These are phyloP conservation scores for Umimayanthus kanabou DNA, from an alignment of 92 coral and sea anemone genomes.

Conservation along the genomic window DNA sequence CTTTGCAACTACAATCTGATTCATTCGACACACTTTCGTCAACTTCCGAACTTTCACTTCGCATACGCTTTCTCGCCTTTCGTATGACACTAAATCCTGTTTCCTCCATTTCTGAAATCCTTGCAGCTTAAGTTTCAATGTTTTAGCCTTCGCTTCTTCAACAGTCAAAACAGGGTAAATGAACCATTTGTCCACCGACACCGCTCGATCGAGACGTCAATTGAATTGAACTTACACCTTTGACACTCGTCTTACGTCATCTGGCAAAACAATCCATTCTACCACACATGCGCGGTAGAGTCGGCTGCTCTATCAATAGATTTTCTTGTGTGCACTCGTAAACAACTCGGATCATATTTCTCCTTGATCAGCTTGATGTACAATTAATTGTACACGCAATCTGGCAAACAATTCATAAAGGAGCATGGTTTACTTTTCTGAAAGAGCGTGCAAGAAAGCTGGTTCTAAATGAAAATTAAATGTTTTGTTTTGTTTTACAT, in stretches of 20 bases:
- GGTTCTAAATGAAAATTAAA: not conserved
- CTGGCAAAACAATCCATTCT: constrained; percentile 11
- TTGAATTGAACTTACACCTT: constrained; percentile 81
- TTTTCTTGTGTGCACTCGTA: too few species aligned
- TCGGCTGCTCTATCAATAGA: too few species aligned
- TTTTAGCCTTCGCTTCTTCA: constrained; percentile 1
- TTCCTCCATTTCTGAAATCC: constrained; percentile 59
- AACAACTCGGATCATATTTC: too few species aligned
- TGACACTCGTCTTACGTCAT: constrained; percentile 73
- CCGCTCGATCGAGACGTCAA: not conserved
- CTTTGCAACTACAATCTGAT: constrained; percentile 18
- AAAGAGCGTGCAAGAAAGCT: not conserved
- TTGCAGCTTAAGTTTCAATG: not conserved
- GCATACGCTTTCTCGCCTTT: constrained; percentile 57
- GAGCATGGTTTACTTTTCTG: not conserved
- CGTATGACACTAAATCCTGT: constrained; percentile 45
- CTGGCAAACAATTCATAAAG: not conserved
- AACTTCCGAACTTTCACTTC: constrained; percentile 63
- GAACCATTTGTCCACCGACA: not conserved
- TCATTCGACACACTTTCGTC: constrained; percentile 37
- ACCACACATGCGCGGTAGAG: constrained; percentile 21
- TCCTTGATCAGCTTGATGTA: too few species aligned
- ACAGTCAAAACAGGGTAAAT: not conserved
- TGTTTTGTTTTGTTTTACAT: not conserved
- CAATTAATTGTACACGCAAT: not conserved